Percentiles rank a stretch among this genome's conserved stretches.
phyloP scores from a whole-genome alignment of 2,113 vertebrate genomes.

The Chaetops frenatus region DNA sequence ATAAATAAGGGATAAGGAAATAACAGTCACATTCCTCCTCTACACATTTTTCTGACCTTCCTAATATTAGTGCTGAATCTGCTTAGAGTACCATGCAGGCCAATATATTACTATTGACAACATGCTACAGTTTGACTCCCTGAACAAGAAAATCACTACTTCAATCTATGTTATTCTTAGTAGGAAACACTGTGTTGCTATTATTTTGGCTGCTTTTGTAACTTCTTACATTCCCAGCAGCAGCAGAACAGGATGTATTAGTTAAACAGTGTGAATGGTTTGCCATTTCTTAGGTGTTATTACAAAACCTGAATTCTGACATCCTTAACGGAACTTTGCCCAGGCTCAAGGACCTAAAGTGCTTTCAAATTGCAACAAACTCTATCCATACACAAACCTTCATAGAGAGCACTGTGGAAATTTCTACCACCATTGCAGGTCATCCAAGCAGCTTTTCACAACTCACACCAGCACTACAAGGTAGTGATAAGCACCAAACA shows the following conservation, averaged over 20 bases:
- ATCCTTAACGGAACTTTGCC: background rate
- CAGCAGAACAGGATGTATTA: slow-evolving; percentile 29
- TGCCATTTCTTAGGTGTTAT: background rate
- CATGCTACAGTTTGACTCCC: background rate
- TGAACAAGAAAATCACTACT: slow-evolving; percentile 49
- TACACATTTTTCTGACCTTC: background rate
- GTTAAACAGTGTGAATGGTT: slow-evolving; percentile 20
- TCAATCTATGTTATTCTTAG: slow-evolving; percentile 40
- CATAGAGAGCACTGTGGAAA: background rate
- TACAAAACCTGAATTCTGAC: slow-evolving; percentile 36
- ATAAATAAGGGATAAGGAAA: background rate
- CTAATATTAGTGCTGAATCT: background rate
- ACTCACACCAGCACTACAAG: background rate
- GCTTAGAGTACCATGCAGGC: background rate
- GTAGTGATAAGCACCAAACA: background rate
- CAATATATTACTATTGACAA: slow-evolving; percentile 46
- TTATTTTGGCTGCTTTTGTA: slow-evolving; percentile 35
- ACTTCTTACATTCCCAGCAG: slow-evolving; percentile 4
- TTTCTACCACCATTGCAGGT: background rate
- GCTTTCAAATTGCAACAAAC: background rate
- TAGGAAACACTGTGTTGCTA: background rate
- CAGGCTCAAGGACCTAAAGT: background rate
- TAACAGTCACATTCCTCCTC: background rate
- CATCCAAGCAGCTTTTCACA: background rate
- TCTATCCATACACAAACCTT: background rate